Evolutionary conservation across 92 coral and sea anemone species (phyloP).

Genomic region (Zoanthus solanderi): DNA sequence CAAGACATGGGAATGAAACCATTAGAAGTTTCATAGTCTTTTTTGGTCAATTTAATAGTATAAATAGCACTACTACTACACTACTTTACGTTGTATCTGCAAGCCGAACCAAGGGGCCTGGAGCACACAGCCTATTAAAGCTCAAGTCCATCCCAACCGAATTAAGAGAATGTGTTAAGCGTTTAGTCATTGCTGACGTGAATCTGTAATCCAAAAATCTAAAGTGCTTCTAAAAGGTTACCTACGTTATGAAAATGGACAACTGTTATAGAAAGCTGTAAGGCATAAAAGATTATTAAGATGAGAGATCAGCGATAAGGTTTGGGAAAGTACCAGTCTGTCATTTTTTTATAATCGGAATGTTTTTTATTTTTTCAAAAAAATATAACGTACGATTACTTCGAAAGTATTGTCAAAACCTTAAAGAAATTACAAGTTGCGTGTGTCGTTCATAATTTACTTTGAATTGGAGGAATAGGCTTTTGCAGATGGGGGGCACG

Average conservation of each 20-base stretch:
- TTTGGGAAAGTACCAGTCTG: not conserved
- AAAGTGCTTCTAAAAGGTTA: not conserved
- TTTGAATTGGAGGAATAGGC: too few species aligned
- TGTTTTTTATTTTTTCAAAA: too few species aligned
- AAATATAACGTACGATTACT: too few species aligned
- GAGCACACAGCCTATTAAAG: not conserved
- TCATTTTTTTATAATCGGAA: not conserved
- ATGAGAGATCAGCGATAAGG: not conserved
- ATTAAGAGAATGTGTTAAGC: not conserved
- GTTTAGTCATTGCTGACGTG: not conserved
- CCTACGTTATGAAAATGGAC: not conserved
- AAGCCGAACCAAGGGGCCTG: too few species aligned
- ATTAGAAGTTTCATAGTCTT: conserved; percentile 24
- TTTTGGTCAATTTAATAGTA: not conserved
- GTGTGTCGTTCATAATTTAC: too few species aligned
- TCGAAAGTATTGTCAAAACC: too few species aligned
- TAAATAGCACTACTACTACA: too few species aligned
- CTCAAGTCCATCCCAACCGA: not conserved
- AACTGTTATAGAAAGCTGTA: not conserved
- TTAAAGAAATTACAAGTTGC: too few species aligned
- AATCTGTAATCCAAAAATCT: not conserved
- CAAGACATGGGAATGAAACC: conserved; percentile 48
- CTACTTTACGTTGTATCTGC: too few species aligned
- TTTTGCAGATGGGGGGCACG: too few species aligned
- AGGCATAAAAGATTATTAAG: not conserved